Evolutionary conservation across 2,888 invertebrate species (phyloP), one percentile per base, ranked within the genome.

Genomic region (Phyto melanocephala): DNA sequence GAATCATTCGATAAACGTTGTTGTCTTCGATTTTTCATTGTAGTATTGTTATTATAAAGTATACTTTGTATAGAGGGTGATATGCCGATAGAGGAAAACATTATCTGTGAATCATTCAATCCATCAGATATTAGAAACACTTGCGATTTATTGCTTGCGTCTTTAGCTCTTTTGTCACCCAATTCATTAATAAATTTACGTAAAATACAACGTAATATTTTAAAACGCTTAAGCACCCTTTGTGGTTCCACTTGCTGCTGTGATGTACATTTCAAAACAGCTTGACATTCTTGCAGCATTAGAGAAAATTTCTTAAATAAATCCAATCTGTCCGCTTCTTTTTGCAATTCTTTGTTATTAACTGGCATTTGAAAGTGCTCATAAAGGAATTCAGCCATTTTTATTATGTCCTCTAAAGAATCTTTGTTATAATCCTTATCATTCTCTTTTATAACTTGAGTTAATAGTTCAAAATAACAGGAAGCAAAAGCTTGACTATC

Each of bases 141-240:
- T n/a, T 85, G 67, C 0, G 83, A 47, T 11, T 71, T 60, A 10
- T 60, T 68, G 8, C 8, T 60, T 3, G 22, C 47, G 4, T 13
- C 71, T 28, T 62, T 45, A 24, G 8, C n/a, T 1, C 24, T 70
- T 15, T 67, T 17, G 60, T 80, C 79, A 28, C 84, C 79, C 0
- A 90, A 56, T 28, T 83, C 79, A 15, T 84, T 80, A n/a, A 87
- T 85, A 1, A 91, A 82, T 80, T 90, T 91, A 17, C 87, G 86
- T 62, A 90, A 68, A 33, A 88, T 83, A 7, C 87, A 88, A 45
- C 89, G 88, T 63, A 91, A 84, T 62, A 91, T 90, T 80, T 89
- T 91, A 54, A 90, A 90, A 35, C 91, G 87, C 84, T 91, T 91
- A 0, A 90, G 42, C 2, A 91, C 87, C 10, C 90, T 87, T 13